These are phyloP conservation scores for Enteromius anoplus DNA, from an alignment of 2,797 vertebrate genomes.

Conservation along the genomic window DNA sequence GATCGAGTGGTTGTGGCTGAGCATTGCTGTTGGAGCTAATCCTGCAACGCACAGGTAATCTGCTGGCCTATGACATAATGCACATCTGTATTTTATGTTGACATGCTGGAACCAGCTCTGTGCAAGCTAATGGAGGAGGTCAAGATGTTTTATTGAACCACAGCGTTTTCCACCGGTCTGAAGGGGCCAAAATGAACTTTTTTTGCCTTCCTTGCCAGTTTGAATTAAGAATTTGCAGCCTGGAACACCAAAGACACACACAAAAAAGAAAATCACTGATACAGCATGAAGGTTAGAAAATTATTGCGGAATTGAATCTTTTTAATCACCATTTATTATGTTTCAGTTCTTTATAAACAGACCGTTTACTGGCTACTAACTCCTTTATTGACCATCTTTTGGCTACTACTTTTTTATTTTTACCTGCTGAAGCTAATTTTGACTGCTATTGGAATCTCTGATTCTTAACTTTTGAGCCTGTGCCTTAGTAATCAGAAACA, in stretches of 20 bases:
- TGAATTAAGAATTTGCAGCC: neutral
- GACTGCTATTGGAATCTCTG: neutral
- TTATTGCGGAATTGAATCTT: neutral
- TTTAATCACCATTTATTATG: neutral
- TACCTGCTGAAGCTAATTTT: neutral
- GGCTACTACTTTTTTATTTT: neutral
- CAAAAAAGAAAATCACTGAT: neutral
- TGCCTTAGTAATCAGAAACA: conserved; percentile 38
- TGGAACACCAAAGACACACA: neutral
- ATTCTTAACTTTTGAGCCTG: neutral
- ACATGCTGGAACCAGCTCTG: conserved; percentile 33
- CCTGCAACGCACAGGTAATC: conserved; percentile 53
- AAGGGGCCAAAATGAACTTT: neutral
- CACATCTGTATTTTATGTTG: conserved; percentile 41
- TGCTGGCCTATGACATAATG: conserved; percentile 34
- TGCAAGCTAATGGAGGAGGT: conserved; percentile 38
- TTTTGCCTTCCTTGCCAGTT: neutral
- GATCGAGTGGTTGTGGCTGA: conserved; percentile 61
- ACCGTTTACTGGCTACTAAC: too few relatives aligned
- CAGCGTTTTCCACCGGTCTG: conserved; percentile 15
- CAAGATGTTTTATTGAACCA: conserved; percentile 47
- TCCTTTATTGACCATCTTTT: neutral
- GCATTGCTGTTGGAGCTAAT: conserved; percentile 56
- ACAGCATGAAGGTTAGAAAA: neutral
- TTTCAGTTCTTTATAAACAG: neutral